These are phyloP conservation scores for Dissostichus mawsoni DNA, from an alignment of 2,113 vertebrate genomes.

Conservation along the genomic window DNA sequence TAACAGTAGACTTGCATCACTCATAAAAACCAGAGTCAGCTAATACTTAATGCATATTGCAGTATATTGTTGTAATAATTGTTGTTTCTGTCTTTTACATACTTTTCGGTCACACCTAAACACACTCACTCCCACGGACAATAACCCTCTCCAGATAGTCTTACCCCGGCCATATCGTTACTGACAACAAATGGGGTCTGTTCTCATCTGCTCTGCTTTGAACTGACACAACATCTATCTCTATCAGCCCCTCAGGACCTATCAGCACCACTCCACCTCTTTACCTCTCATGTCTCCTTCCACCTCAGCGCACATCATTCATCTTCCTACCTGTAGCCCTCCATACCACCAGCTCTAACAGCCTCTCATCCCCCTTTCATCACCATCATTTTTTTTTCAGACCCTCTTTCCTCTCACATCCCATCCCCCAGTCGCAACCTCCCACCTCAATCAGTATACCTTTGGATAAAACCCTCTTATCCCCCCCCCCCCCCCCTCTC, in stretches of 20 bases:
- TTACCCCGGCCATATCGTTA: conserved; percentile 35
- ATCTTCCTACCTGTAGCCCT: conserved; percentile 73
- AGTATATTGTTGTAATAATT: not conserved
- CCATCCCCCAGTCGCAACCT: conserved; percentile 55
- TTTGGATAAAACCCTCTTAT: conserved; percentile 70
- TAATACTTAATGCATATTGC: not conserved
- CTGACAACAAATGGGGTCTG: conserved; percentile 44
- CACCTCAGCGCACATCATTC: conserved; percentile 67
- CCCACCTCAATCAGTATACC: conserved; percentile 68
- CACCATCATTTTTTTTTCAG: conserved; percentile 55
- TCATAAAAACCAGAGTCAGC: conserved; percentile 1
- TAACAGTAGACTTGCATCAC: conserved; percentile 9
- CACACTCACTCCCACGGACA: not conserved
- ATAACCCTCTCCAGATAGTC: conserved; percentile 13
- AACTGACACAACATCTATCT: conserved; percentile 71
- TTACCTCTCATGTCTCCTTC: conserved; percentile 64
- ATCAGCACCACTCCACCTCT: conserved; percentile 62
- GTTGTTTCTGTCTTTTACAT: not conserved
- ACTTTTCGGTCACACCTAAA: conserved; percentile 12
- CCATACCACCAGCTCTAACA: conserved; percentile 66
- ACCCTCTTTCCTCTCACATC: conserved; percentile 38
- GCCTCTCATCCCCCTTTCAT: conserved; percentile 76
- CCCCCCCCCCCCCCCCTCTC: conserved; percentile 22
- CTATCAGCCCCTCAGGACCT: conserved; percentile 61
- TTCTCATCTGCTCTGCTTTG: conserved; percentile 61